These are phyloP conservation scores for Mastomys natalensis DNA, from an alignment of 2,113 vertebrate species.

Conservation along the genomic window DNA sequence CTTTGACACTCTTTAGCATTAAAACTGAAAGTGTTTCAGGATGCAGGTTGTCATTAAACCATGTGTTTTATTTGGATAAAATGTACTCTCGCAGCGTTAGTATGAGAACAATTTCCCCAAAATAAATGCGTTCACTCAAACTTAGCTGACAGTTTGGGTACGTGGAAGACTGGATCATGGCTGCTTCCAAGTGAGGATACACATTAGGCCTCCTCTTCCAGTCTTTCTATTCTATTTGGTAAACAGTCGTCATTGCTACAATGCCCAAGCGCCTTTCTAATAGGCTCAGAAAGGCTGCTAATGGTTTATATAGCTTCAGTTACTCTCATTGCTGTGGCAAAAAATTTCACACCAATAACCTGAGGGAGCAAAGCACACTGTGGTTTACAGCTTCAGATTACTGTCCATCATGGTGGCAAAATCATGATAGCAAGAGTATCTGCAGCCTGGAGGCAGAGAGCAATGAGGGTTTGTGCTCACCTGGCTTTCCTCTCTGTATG, in stretches of 20 bases:
- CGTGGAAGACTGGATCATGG: neutral
- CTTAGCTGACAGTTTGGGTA: neutral
- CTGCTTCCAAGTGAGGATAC: neutral
- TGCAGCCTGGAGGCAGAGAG: neutral
- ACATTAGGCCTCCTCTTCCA: too few species aligned
- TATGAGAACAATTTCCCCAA: slow-evolving; percentile 20
- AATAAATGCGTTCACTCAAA: slow-evolving; percentile 7
- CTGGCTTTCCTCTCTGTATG: neutral
- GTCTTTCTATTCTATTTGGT: neutral
- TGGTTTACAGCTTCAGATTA: neutral
- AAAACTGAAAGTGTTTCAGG: slow-evolving; percentile 73
- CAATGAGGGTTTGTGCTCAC: neutral
- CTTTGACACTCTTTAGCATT: slow-evolving; percentile 70
- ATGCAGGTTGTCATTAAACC: slow-evolving; percentile 4
- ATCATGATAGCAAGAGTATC: too few species aligned
- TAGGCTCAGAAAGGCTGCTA: neutral
- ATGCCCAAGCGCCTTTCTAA: neutral
- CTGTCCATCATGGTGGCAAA: neutral
- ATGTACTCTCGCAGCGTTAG: slow-evolving; percentile 7
- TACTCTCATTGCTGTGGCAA: neutral
- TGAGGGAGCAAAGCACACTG: neutral
- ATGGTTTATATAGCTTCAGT: neutral
- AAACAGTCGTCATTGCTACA: neutral
- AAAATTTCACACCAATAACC: neutral
- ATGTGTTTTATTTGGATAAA: slow-evolving; percentile 63